Percentiles rank a stretch among this genome's conserved stretches.
These are phyloP conservation scores for Papilio demoleus DNA, from an alignment of 2,888 invertebrate genomes.

Conservation along the genomic window DNA sequence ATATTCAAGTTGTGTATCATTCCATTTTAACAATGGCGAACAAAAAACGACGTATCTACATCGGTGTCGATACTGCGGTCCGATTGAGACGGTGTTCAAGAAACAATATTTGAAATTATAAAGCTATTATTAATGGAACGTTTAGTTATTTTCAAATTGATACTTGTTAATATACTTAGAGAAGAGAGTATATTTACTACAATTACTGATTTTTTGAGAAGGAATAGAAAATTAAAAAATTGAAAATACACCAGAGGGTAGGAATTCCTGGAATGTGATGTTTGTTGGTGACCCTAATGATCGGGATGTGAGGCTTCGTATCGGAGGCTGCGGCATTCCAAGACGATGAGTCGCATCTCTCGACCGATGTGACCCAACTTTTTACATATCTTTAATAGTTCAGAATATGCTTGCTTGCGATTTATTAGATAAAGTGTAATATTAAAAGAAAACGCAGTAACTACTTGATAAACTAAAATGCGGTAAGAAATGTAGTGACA, in stretches of 20 bases:
- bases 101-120: background rate
- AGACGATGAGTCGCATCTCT: constrained; percentile 68
- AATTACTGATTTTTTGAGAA: too few relatives aligned
- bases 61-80: constrained; percentile 68
- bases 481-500: background rate
- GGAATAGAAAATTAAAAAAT: background rate
- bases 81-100: background rate
- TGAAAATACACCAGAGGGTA: constrained; percentile 40
- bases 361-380: constrained; percentile 48
- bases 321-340: constrained; percentile 72
- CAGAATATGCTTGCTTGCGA: background rate
- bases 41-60: constrained; percentile 69
- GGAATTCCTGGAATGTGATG: constrained; percentile 37
- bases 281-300: constrained; percentile 35
- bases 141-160: constrained; percentile 44
- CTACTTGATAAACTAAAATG: too few relatives aligned
- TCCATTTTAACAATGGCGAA: constrained; percentile 79
- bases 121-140: background rate
- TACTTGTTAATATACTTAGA: background rate
- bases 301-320: constrained; percentile 37
- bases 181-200: too few relatives aligned
- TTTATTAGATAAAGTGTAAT: background rate
- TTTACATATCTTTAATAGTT: constrained; percentile 44
- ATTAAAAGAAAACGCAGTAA: background rate
- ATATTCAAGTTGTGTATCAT: constrained; percentile 83